Conservation (phyloP, 2,888 invertebrate genomes). For the Nemoura dubitans region DNA sequence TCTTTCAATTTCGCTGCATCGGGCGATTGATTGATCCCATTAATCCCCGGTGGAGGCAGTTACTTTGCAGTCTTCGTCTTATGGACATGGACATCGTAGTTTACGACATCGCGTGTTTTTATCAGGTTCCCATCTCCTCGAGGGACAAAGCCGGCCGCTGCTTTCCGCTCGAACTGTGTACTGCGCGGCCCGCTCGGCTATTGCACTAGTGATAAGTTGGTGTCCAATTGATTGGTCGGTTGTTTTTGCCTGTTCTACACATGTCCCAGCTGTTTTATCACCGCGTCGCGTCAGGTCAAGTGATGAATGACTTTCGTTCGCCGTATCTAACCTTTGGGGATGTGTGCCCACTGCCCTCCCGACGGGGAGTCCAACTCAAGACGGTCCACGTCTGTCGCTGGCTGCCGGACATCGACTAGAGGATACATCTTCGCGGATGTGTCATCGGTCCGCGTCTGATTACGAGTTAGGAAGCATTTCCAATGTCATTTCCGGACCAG, state of each 20-base stretch:
- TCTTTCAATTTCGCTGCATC: slow-evolving; percentile 21
- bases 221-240: slow-evolving; percentile 36
- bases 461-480: neutral
- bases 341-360: too few relatives aligned
- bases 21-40: slow-evolving; percentile 15
- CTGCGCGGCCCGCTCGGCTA: neutral
- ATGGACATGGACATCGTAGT: slow-evolving; percentile 18
- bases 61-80: slow-evolving; percentile 21
- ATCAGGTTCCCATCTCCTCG: slow-evolving; percentile 31
- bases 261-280: slow-evolving; percentile 35
- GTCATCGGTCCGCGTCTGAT: neutral
- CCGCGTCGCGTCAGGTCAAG: neutral
- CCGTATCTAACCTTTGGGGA: slow-evolving; percentile 21
- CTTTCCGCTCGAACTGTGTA: slow-evolving; percentile 9
- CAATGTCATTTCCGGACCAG: slow-evolving; percentile 10
- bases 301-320: slow-evolving; percentile 27
- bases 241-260: slow-evolving; percentile 38
- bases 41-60: slow-evolving; percentile 7
- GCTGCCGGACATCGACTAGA: neutral
- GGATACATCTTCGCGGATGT: neutral
- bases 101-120: slow-evolving; percentile 20
- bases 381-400: neutral
- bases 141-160: slow-evolving; percentile 33
- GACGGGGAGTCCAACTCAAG: neutral
- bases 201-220: slow-evolving; percentile 32